Base-by-base conservation (phyloP, 2,888 invertebrate genomes). In the Neocrepidodera transversa region DNA sequence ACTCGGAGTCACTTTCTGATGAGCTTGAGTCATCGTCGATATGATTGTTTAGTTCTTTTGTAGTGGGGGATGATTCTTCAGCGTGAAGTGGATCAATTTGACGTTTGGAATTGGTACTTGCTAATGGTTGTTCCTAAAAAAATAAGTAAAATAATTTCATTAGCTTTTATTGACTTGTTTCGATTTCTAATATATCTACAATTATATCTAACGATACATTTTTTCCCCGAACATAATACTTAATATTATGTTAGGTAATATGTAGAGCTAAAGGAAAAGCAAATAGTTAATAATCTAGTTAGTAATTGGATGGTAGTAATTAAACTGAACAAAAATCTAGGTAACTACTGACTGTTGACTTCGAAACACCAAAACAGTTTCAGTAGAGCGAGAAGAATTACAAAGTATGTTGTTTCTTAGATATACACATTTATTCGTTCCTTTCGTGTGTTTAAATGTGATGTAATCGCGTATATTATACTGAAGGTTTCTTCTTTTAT, bases 61-160 rank as follows among this genome's bases (percentile, higher is more conserved):
- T 60, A 30, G 35, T 49, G 53, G 32, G 26, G 51, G 57, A 53
- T 18, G 51, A 49, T 28, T 43, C 59, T 54, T 65, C 65, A 23
- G 56, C 57, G 42, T 53, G 40, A 2, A 60, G 58, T 11, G 60
- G 62, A 38, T 63, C 66, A 10, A 63, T 52, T 50, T 72, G 71
- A 47, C 69, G 67, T 68, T 70, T 70, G 35, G 49, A 28, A 13
- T 40, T 59, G 32, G 40, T 16, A 1, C 57, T 49, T 7, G 61
- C 52, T 30, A 58, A 14, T 5, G 70, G 68, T 58, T 67, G 69
- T 56, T 74, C 74, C 74, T 74, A 57, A 13, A 68, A 70, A n/a
- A n/a, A n/a, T n/a, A n/a, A 23, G 23, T 23, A 23, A 23, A 5
- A 23, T n/a, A n/a, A n/a, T n/a, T n/a, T n/a, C n/a, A n/a, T n/a